Base-by-base conservation (phyloP, 2,888 invertebrate genomes). In the Agonopterix arenella region DNA sequence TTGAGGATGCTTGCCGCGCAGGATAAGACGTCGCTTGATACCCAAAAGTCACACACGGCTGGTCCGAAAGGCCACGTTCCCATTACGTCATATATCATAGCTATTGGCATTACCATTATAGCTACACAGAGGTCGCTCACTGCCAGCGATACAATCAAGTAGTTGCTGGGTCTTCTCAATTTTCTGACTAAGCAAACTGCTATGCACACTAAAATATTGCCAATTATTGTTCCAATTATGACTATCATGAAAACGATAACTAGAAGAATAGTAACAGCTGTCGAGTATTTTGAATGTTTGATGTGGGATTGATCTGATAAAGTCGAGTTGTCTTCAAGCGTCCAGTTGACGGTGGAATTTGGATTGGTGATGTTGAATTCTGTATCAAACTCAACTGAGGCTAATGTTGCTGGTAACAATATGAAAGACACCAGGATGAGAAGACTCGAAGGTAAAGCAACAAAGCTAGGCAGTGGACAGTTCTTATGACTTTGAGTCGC, bases 1-100 rank as follows among this genome's bases (percentile, higher is more conserved):
- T 99, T 99, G 47, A 99, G 90, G 65, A 99, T 99, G 65, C 98
- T 98, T n/a, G 99, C 98, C 13, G 99, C 97, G 76, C 98, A 98
- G 64, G 98, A 98, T 65, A 98, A 92, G 38, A 99, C 97, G 82
- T 99, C 99, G 76, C 98, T 97, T 49, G 97, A 96, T 53, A 98
- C 97, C 98, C 98, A 99, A 56, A 98, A 92, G 75, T 98, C 97
- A 83, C 98, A 98, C 69, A 97, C 93, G 55, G 95, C 91, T 18
- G 94, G 93, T 47, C 98, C 98, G 70, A 99, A 98, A 62, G 95
- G 94, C 99, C 99, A 99, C 64, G 93, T 92, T 53, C 97, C 97
- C 65, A 96, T 91, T 54, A 98, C 93, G 82, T 98, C 98, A 79
- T 97, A 97, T 38, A 97, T 93, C 76, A 98, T 93, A 4, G 98